Percentiles rank a stretch among this genome's conserved stretches.
These are phyloP conservation scores for Oscheius sp. DNA, from an alignment of 2,888 invertebrate genomes.

Conservation along the genomic window DNA sequence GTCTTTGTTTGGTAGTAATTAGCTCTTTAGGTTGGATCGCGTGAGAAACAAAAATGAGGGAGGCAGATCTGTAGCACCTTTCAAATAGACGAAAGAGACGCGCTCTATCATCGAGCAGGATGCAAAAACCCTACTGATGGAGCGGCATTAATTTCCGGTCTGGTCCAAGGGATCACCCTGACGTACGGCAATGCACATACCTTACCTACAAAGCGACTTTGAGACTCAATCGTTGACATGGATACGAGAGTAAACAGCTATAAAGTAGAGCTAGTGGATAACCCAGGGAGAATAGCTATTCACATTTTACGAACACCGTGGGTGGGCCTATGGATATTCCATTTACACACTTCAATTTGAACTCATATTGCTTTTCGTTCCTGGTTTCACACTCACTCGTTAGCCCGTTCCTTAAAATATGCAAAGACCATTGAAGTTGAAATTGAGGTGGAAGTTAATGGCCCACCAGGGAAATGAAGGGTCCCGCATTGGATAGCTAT, in stretches of 20 bases:
- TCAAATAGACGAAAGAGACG: neutral
- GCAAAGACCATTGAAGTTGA: constrained; percentile 18
- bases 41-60: neutral
- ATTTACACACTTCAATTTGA: neutral
- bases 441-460: constrained; percentile 10
- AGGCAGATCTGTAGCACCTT: neutral
- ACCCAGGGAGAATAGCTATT: no score
- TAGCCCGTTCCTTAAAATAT: constrained; percentile 5
- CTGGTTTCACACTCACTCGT: no score
- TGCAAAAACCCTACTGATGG: neutral
- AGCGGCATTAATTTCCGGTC: neutral
- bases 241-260: no score
- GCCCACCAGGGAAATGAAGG: constrained; percentile 17
- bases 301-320: no score
- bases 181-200: no score
- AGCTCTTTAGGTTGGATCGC: no score
- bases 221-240: no score
- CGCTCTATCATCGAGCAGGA: neutral
- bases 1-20: no score
- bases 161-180: neutral
- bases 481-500: constrained; percentile 7
- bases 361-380: no score
- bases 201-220: no score
- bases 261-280: no score
- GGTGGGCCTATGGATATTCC: no score